Percentiles rank a stretch among this genome's conserved stretches.
Conservation (phyloP, 2,113 vertebrate species). For the Galeopterus variegatus region DNA sequence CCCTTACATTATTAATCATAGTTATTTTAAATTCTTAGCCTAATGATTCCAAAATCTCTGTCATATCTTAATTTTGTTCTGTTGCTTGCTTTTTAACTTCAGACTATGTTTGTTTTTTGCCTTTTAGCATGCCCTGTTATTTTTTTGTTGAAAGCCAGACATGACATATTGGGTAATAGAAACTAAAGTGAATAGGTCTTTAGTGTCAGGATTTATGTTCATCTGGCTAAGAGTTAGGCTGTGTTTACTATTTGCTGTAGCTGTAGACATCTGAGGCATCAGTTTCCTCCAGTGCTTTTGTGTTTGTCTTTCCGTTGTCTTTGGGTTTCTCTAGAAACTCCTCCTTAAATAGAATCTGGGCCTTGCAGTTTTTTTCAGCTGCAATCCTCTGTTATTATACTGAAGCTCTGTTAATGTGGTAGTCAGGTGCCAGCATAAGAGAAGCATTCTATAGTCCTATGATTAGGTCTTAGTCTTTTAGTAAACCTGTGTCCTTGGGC, state of each 20-base stretch:
- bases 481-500: background rate
- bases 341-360: background rate
- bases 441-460: background rate
- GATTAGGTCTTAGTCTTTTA: background rate
- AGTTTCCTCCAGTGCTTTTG: background rate
- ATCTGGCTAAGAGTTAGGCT: background rate
- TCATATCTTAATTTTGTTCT: background rate
- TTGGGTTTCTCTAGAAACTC: background rate
- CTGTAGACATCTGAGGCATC: background rate
- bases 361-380: background rate
- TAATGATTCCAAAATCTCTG: background rate
- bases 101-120: background rate
- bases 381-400: background rate
- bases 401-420: background rate
- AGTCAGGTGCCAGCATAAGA: background rate
- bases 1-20: background rate
- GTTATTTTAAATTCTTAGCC: background rate
- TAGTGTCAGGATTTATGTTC: background rate
- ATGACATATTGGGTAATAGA: background rate
- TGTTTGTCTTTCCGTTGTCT: background rate
- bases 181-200: background rate
- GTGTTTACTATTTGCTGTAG: background rate
- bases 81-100: background rate
- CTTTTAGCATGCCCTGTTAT: background rate
- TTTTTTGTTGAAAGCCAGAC: background rate